Evolutionary conservation across 2,113 vertebrate genomes (phyloP).

Genomic region (Sinocyclocheilus grahami): DNA sequence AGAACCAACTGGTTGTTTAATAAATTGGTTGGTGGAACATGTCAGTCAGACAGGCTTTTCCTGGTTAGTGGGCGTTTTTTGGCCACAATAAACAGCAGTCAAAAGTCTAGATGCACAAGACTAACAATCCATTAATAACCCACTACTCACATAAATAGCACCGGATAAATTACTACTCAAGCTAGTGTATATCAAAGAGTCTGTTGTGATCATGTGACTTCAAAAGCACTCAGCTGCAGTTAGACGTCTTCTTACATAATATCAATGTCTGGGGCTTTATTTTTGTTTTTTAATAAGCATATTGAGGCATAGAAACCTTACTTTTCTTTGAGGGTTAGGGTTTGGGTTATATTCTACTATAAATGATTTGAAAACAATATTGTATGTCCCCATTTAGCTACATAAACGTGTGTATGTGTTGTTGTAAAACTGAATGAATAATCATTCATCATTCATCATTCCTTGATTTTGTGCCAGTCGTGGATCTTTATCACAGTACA

Average conservation of each 20-base stretch:
- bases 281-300: not conserved
- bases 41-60: not conserved
- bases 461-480: not conserved
- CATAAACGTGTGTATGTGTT: not conserved
- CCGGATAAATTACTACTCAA: slow-evolving; percentile 9
- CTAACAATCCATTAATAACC: not conserved
- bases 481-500: not conserved
- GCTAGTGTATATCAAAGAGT: not conserved
- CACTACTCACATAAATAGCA: not conserved
- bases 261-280: not conserved
- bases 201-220: not conserved
- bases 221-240: not conserved
- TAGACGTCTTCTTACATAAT: not conserved
- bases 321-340: not conserved
- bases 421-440: not conserved
- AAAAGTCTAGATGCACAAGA: not conserved
- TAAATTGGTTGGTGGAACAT: not conserved
- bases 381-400: not conserved
- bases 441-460: not conserved
- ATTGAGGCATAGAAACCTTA: not conserved
- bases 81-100: not conserved
- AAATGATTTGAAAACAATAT: not conserved
- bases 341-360: not conserved
- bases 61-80: not conserved
- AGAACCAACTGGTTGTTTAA: not conserved